phyloP scores from a whole-genome alignment of 1,140 invertebrate genomes.

The Cydia amplana region DNA sequence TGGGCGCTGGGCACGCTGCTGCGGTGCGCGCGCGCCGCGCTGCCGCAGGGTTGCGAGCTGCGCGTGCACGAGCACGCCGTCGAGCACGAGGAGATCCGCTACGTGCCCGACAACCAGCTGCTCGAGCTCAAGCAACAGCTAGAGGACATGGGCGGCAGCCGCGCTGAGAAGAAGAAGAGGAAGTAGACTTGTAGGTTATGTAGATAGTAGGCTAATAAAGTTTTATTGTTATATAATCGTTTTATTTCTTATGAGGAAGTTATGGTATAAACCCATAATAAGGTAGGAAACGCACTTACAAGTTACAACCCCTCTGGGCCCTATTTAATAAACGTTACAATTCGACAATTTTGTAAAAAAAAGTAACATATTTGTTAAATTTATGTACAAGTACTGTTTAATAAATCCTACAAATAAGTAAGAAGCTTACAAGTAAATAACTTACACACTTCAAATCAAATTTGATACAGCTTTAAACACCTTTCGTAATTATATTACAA shows the following conservation, averaged over 20 bases:
- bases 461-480: too few species aligned
- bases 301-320: too few species aligned
- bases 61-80: conserved; percentile 79
- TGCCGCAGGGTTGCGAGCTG: conserved; percentile 88
- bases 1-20: conserved; percentile 81
- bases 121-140: conserved; percentile 86
- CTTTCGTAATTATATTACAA: too few species aligned
- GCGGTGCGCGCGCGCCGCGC: conserved; percentile 84
- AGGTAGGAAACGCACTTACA: too few species aligned
- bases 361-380: too few species aligned
- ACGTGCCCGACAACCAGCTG: conserved; percentile 89
- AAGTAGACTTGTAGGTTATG: conserved; percentile 42
- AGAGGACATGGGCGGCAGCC: conserved; percentile 80
- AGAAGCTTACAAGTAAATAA: too few species aligned
- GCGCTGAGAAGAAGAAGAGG: conserved; percentile 77
- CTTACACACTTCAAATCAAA: too few species aligned
- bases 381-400: too few species aligned
- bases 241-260: neutral
- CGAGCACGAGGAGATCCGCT: conserved; percentile 83
- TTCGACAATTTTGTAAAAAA: too few species aligned
- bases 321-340: too few species aligned
- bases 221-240: neutral
- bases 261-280: too few species aligned
- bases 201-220: conserved; percentile 28
- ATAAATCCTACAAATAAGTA: too few species aligned